These are phyloP conservation scores for Calameuta idolon DNA, from an alignment of 2,888 invertebrate genomes.

Conservation along the genomic window DNA sequence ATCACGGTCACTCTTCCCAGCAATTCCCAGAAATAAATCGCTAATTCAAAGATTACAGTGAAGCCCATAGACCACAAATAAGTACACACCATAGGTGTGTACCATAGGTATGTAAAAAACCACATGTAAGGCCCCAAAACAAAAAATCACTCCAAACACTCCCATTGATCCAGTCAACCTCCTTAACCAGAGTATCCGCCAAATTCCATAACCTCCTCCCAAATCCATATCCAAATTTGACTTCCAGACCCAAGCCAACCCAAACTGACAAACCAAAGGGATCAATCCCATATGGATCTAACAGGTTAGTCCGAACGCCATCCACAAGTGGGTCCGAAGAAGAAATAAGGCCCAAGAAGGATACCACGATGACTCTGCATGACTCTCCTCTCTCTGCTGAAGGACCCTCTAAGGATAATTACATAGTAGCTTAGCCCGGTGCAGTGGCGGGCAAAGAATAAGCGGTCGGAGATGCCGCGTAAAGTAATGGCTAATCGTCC, in stretches of 20 bases:
- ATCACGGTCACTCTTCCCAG: neutral
- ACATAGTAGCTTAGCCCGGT: slow-evolving; percentile 52
- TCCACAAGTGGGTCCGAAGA: neutral
- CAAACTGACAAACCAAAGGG: neutral
- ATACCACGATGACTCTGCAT: slow-evolving; percentile 30
- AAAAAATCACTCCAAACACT: neutral
- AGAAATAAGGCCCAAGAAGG: neutral
- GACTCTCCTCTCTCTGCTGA: slow-evolving; percentile 29
- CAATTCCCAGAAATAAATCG: neutral
- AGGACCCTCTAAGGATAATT: slow-evolving; percentile 59
- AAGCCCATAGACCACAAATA: neutral
- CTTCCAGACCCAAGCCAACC: neutral
- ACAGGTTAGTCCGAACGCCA: no score
- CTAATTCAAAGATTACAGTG: neutral
- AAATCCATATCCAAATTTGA: neutral
- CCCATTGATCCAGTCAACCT: neutral
- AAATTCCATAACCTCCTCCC: neutral
- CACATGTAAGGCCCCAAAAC: neutral
- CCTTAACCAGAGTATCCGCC: neutral
- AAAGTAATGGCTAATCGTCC: slow-evolving; percentile 57
- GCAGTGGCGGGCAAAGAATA: slow-evolving; percentile 45
- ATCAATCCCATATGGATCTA: no score
- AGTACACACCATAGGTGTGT: neutral
- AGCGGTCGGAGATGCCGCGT: slow-evolving; percentile 43
- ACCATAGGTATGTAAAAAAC: neutral